Percentiles rank a stretch among this genome's conserved stretches.
Conservation (phyloP, 2,888 invertebrate genomes). For the Dione vanillae region DNA sequence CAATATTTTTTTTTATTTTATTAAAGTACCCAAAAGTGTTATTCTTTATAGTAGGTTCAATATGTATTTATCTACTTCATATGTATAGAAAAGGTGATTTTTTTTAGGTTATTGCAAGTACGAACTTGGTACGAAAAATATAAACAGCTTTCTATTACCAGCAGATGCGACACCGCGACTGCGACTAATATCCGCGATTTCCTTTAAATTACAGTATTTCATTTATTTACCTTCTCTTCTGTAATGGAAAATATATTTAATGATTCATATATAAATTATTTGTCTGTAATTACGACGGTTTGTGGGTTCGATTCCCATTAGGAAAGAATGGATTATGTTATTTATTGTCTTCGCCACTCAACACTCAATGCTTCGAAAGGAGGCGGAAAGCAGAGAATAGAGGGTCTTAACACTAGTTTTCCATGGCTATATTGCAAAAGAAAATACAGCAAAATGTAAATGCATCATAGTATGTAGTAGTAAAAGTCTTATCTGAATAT, state of each 20-base stretch:
- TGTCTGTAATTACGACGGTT: not conserved
- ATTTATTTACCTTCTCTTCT: constrained; percentile 20
- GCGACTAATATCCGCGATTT: constrained; percentile 48
- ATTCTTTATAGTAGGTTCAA: too few species aligned
- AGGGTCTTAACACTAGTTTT: not conserved
- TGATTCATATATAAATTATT: too few species aligned
- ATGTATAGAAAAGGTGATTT: not conserved
- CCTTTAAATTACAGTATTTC: constrained; percentile 19
- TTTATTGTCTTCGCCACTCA: not conserved
- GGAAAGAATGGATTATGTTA: not conserved
- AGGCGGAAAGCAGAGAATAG: not conserved
- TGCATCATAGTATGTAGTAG: too few species aligned
- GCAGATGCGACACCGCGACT: constrained; percentile 50
- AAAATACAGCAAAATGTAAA: too few species aligned
- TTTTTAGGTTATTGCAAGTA: not conserved
- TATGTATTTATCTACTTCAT: not conserved
- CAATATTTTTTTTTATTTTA: too few species aligned
- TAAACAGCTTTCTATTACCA: constrained; percentile 35
- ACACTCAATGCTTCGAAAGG: not conserved
- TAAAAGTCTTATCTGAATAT: too few species aligned
- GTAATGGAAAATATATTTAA: not conserved
- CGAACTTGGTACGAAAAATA: not conserved
- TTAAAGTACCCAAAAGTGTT: too few species aligned
- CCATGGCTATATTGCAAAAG: too few species aligned
- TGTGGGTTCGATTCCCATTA: not conserved